Evolutionary conservation across 2,888 invertebrate species (phyloP).

Genomic region (Epirrita christyi): DNA sequence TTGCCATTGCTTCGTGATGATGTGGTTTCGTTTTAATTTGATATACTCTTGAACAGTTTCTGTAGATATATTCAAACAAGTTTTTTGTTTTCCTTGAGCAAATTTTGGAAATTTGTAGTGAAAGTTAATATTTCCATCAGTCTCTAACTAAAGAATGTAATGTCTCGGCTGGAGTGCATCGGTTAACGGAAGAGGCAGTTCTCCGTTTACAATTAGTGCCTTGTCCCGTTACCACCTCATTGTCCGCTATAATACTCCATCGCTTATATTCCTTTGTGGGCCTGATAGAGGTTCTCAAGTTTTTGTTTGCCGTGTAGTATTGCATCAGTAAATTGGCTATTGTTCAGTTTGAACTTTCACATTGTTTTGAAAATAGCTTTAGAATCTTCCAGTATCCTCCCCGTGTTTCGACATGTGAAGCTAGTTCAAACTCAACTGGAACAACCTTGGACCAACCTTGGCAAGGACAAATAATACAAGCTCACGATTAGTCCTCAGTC

Average conservation of each 20-base stretch:
- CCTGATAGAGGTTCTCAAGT: slow-evolving; percentile 68
- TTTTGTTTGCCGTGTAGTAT: slow-evolving; percentile 64
- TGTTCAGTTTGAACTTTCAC: slow-evolving; percentile 21
- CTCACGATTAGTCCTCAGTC: slow-evolving; percentile 29
- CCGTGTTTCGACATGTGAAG: background rate
- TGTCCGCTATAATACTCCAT: slow-evolving; percentile 73
- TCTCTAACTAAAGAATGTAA: slow-evolving; percentile 48
- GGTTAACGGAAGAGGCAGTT: slow-evolving; percentile 73
- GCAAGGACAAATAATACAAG: slow-evolving; percentile 23
- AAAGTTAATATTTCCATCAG: background rate
- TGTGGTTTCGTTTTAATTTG: slow-evolving; percentile 12
- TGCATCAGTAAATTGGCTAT: slow-evolving; percentile 44
- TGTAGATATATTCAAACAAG: background rate
- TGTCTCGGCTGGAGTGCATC: slow-evolving; percentile 43
- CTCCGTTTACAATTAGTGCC: slow-evolving; percentile 78
- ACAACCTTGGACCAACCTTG: slow-evolving; percentile 29
- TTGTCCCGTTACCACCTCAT: slow-evolving; percentile 77
- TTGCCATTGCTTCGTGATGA: slow-evolving; percentile 29
- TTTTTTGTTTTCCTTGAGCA: slow-evolving; percentile 14
- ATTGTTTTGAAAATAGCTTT: slow-evolving; percentile 12
- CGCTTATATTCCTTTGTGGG: slow-evolving; percentile 75
- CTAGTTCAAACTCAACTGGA: slow-evolving; percentile 16
- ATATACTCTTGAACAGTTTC: background rate
- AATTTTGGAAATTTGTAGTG: slow-evolving; percentile 34
- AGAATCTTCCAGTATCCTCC: slow-evolving; percentile 7